Conservation (phyloP, 2,888 invertebrate genomes). For the Phengaris arion region DNA sequence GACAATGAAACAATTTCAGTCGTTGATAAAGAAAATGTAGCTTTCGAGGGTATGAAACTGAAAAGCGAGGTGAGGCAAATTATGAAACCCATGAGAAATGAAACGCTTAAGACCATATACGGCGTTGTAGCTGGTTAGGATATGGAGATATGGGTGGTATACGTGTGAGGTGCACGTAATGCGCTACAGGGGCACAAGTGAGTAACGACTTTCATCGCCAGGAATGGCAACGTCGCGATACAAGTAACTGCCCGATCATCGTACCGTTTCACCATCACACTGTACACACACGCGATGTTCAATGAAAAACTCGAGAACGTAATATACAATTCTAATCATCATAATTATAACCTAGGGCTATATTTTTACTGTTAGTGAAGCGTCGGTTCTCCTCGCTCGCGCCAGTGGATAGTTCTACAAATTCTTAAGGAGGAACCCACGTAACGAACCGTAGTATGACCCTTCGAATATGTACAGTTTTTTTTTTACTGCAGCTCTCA, state of each 20-base stretch:
- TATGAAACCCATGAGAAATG: slow-evolving; percentile 12
- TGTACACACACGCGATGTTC: slow-evolving; percentile 44
- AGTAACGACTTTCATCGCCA: slow-evolving; percentile 72
- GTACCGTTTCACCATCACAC: slow-evolving; percentile 58
- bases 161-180: slow-evolving; percentile 25
- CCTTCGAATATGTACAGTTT: background rate
- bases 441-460: background rate
- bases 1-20: background rate
- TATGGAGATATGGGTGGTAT: slow-evolving; percentile 26
- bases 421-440: background rate
- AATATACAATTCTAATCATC: slow-evolving; percentile 40
- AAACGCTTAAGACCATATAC: slow-evolving; percentile 13
- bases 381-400: background rate
- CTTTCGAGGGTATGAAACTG: background rate
- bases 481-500: background rate
- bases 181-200: slow-evolving; percentile 42
- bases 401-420: background rate
- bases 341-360: slow-evolving; percentile 30
- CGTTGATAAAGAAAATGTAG: background rate
- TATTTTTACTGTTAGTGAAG: slow-evolving; percentile 20
- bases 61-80: slow-evolving; percentile 11
- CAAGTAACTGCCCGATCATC: slow-evolving; percentile 52
- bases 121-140: slow-evolving; percentile 20
- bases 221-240: slow-evolving; percentile 67
- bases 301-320: slow-evolving; percentile 41